A percentile compares a stretch with the other conserved stretches of the same genome.
Conservation (phyloP, 2,797 vertebrate genomes). For the Rhincodon typus region DNA sequence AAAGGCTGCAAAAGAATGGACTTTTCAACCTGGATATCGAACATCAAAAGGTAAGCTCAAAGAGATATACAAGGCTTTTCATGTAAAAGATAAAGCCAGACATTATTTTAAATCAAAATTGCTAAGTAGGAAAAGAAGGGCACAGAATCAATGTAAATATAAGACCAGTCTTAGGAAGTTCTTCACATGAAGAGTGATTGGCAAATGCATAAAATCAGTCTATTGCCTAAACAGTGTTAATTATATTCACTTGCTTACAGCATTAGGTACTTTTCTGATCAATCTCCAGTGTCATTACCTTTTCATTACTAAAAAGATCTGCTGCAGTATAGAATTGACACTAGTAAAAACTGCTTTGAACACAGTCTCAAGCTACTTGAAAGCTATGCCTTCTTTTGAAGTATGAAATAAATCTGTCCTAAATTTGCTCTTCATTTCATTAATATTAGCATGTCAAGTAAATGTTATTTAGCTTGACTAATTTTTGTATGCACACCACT, state of each 20-base stretch:
- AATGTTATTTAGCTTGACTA: background rate
- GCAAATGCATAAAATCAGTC: background rate
- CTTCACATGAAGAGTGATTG: background rate
- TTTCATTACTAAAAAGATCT: background rate
- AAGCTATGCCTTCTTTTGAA: background rate
- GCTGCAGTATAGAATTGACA: background rate
- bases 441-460: background rate
- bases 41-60: background rate
- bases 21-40: background rate
- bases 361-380: background rate
- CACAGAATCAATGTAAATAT: background rate
- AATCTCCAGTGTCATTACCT: background rate
- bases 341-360: background rate
- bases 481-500: background rate
- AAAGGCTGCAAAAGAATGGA: background rate
- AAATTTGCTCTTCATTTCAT: background rate
- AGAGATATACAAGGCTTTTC: background rate
- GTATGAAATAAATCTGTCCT: background rate
- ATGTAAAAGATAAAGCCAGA: background rate
- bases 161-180: background rate
- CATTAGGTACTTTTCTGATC: background rate
- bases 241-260: background rate
- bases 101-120: background rate
- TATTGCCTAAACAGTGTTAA: background rate
- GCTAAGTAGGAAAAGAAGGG: background rate